Conservation (phyloP, 2,888 invertebrate genomes). For the Leptinotarsa juncta region DNA sequence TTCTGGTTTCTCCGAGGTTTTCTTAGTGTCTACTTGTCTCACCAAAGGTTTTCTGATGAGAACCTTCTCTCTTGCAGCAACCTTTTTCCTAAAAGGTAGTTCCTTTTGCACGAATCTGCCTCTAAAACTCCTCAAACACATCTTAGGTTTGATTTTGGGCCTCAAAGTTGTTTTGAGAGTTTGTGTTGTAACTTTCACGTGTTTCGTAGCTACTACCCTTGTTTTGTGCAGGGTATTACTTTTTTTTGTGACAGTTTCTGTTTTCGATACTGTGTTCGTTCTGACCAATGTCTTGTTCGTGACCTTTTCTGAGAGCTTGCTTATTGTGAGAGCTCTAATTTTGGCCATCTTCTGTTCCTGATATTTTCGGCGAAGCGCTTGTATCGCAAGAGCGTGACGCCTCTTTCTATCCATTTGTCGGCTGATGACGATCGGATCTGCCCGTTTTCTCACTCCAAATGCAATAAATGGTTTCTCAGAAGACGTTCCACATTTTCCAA, state of each 20-base stretch:
- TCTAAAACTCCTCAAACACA: constrained; percentile 66
- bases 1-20: constrained; percentile 37
- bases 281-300: constrained; percentile 65
- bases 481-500: constrained; percentile 56
- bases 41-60: constrained; percentile 32
- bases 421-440: constrained; percentile 66
- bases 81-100: constrained; percentile 53
- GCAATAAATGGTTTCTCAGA: constrained; percentile 66
- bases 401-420: constrained; percentile 65
- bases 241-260: constrained; percentile 63
- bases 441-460: constrained; percentile 71
- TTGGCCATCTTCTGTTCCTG: constrained; percentile 73
- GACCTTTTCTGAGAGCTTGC: constrained; percentile 64
- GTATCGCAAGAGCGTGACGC: constrained; percentile 67
- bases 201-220: constrained; percentile 62
- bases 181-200: constrained; percentile 61
- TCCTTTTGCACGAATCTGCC: constrained; percentile 64
- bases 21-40: constrained; percentile 33
- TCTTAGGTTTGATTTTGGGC: constrained; percentile 60
- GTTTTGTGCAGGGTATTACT: constrained; percentile 59
- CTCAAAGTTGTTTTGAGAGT: constrained; percentile 56
- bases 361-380: constrained; percentile 71
- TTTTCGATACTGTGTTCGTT: constrained; percentile 66
- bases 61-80: constrained; percentile 34
- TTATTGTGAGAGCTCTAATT: constrained; percentile 65